Percentiles rank a stretch among this genome's conserved stretches.
These are phyloP conservation scores for Syngnathus floridae DNA, from an alignment of 2,113 vertebrate species.

Conservation along the genomic window DNA sequence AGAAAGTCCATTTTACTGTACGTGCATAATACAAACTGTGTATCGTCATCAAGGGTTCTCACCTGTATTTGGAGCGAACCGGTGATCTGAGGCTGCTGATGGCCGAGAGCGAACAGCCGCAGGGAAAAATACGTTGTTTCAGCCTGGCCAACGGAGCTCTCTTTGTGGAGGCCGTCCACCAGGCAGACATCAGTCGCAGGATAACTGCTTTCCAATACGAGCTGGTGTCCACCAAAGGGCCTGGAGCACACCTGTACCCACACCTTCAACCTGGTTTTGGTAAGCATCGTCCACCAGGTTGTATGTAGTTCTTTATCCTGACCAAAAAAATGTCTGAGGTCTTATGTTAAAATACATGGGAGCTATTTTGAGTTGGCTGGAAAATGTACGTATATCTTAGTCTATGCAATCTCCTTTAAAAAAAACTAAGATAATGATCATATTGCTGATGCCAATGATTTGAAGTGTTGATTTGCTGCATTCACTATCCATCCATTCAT, in stretches of 20 bases:
- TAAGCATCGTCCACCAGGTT: constrained; percentile 12
- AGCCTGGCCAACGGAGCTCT: constrained; percentile 79
- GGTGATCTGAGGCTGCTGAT: constrained; percentile 84
- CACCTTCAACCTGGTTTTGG: constrained; percentile 42
- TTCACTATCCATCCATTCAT: too few relatives aligned
- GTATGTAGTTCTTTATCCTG: background rate
- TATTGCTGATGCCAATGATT: too few relatives aligned
- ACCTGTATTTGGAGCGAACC: constrained; percentile 86
- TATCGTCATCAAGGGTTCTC: constrained; percentile 69
- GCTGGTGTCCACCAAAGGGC: constrained; percentile 65
- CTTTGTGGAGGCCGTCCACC: constrained; percentile 85
- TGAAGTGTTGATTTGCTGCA: too few relatives aligned
- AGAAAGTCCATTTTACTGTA: background rate
- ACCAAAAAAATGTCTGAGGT: too few relatives aligned
- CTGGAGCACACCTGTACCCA: constrained; percentile 66
- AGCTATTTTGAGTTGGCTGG: too few relatives aligned
- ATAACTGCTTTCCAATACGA: constrained; percentile 92
- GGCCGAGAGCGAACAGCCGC: constrained; percentile 68
- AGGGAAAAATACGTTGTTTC: constrained; percentile 75
- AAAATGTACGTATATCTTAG: too few relatives aligned
- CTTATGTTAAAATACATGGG: too few relatives aligned
- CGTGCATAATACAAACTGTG: background rate
- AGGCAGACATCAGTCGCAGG: constrained; percentile 85
- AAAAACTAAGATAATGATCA: too few relatives aligned
- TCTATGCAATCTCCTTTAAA: too few relatives aligned